phyloP scores from a whole-genome alignment of 2,888 invertebrate genomes.

The Diarsia dahlii region DNA sequence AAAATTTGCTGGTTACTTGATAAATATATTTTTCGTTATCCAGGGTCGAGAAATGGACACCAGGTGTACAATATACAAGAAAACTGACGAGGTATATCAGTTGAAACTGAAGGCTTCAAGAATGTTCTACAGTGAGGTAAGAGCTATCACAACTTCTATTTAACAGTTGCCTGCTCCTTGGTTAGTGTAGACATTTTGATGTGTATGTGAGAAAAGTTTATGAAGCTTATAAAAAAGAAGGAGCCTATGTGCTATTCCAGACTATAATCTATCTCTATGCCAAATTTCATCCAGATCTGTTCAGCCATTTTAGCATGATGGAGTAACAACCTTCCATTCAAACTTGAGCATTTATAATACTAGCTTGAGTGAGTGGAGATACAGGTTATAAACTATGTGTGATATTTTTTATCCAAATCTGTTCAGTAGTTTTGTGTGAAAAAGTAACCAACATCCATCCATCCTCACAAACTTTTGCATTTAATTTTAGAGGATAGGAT shows the following conservation, averaged over 20 bases:
- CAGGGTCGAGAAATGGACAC: conserved; percentile 98
- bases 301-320: not conserved
- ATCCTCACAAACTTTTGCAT: not conserved
- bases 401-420: not conserved
- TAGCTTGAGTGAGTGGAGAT: not conserved
- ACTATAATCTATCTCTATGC: not conserved
- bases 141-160: conserved; percentile 21
- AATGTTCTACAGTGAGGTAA: conserved; percentile 95
- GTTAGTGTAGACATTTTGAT: too few relatives aligned
- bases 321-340: not conserved
- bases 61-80: conserved; percentile 99
- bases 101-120: conserved; percentile 99
- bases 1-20: not conserved
- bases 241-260: not conserved
- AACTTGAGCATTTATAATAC: not conserved
- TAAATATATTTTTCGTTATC: conserved; percentile 50
- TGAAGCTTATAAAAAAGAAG: not conserved
- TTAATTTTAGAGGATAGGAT: not conserved
- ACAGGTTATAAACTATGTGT: not conserved
- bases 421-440: not conserved
- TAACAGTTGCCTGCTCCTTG: too few relatives aligned
- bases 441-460: not conserved
- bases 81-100: conserved; percentile 99
- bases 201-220: too few relatives aligned
- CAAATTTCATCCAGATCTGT: not conserved